These are phyloP conservation scores for Apostichopus californicus DNA, from an alignment of 35 echinoderm and acorn worm genomes.

Conservation along the genomic window DNA sequence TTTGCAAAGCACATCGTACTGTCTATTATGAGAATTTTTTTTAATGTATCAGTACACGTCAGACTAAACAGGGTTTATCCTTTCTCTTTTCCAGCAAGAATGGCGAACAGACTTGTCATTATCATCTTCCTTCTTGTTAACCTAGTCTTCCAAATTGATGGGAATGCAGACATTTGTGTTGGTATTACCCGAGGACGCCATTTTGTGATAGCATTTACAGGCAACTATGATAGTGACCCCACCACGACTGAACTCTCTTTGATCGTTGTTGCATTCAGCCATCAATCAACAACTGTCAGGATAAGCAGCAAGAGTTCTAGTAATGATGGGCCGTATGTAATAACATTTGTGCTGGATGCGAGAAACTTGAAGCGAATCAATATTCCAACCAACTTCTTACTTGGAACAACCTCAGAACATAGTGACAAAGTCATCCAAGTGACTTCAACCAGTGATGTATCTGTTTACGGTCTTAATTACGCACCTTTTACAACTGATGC, in stretches of 20 bases:
- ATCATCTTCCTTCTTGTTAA: not conserved
- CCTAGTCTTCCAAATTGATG: not conserved
- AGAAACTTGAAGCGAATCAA: not conserved
- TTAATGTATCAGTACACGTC: too few relatives aligned
- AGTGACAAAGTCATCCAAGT: too few relatives aligned
- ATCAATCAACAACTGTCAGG: conserved; percentile 54
- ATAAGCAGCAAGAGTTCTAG: conserved; percentile 59
- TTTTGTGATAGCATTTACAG: conserved; percentile 26
- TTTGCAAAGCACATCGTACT: too few relatives aligned
- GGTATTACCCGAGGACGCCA: conserved; percentile 35
- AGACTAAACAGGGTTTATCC: too few relatives aligned
- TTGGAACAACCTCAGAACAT: not conserved
- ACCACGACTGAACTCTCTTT: not conserved
- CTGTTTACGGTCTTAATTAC: not conserved
- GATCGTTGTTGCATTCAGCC: conserved; percentile 18
- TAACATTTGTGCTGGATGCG: conserved; percentile 31
- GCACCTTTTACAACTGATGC: conserved; percentile 61
- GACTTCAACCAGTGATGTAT: conserved; percentile 27
- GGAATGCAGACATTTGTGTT: not conserved
- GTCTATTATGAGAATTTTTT: too few relatives aligned
- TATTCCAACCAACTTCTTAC: conserved; percentile 43
- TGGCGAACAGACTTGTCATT: too few relatives aligned
- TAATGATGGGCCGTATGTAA: conserved; percentile 20
- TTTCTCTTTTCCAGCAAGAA: too few relatives aligned
- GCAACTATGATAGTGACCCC: not conserved